These are phyloP conservation scores for Otus sunia DNA, from an alignment of 2,113 vertebrate species.

Conservation along the genomic window DNA sequence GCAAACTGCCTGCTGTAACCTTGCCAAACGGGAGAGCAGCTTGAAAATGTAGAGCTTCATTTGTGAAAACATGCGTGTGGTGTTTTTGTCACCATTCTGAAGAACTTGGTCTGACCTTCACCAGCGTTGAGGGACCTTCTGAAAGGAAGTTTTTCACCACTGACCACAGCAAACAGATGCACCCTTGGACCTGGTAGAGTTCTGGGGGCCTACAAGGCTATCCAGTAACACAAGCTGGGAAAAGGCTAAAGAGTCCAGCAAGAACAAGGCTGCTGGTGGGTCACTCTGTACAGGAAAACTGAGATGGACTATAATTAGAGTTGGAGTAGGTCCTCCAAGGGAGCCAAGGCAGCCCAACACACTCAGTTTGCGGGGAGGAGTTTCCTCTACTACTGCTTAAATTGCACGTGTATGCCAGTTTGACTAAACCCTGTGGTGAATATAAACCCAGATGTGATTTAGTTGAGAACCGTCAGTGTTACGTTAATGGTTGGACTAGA, in stretches of 20 bases:
- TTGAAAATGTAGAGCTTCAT: background rate
- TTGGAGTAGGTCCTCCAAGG: background rate
- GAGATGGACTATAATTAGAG: background rate
- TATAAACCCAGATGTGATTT: background rate
- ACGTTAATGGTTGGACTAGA: too few species aligned
- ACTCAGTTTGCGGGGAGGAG: background rate
- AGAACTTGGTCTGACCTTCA: background rate
- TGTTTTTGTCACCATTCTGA: background rate
- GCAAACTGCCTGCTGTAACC: background rate
- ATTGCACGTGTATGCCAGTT: fast-evolving
- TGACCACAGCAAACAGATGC: background rate
- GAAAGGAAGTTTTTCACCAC: background rate
- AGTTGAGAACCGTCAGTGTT: too few species aligned
- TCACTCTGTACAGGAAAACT: background rate
- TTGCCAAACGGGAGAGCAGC: background rate
- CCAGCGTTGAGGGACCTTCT: background rate
- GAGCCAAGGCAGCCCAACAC: background rate
- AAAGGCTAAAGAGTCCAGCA: background rate
- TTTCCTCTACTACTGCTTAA: background rate
- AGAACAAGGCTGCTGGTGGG: background rate
- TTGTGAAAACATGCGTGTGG: background rate
- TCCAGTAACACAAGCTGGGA: background rate
- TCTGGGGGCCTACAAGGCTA: background rate
- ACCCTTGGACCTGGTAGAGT: too few species aligned
- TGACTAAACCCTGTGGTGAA: background rate